Base-by-base conservation (phyloP, 2,888 invertebrate genomes). In the Chymomyza fuscimana region DNA sequence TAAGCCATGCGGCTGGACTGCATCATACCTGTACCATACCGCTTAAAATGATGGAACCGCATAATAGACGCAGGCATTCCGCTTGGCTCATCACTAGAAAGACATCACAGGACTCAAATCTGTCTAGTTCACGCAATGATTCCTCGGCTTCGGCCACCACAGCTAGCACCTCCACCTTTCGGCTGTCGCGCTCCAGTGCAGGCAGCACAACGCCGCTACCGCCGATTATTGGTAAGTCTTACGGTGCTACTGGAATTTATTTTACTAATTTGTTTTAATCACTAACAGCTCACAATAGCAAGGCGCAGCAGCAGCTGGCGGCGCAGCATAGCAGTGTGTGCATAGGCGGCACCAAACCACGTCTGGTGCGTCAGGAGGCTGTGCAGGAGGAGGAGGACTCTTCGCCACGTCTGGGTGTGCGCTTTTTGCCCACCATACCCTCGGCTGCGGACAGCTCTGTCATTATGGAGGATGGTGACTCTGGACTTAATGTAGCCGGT, bases 31-130 rank as follows among this genome's bases (percentile, higher is more conserved):
- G 96, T 81, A 82, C 86, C 67, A 94, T 96, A 63, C 96, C 97
- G 67, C 96, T 97, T 0, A 91, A 96, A 75, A 93, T 95, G 67
- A 92, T 96, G 77, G 92, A 96, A 56, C 96, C 96, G 79, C 89
- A 91, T 7, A 90, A 90, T 29, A 95, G 96, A 87, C 93, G 97
- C 66, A 93, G 97, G 78, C 96, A 97, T 62, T 96, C 97, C 0
- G 96, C 97, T 0, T 97, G 97, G 97, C 93, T 97, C 73, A 96
- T 97, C 32, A 96, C 97, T n/a, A 93, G 97, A 65, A 97, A 97
- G 92, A 96, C 97, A 0, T 97, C 97, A 12, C 97, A 97, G 91
- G 97, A 98, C 90, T 97, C 97, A 5, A 97, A 97, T 92, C 92
- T 97, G 78, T 97, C 97, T 61, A 97, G 96, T 84, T 97, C 97